Conservation (phyloP, 2,113 vertebrate genomes). For the Eudorcas thomsonii region DNA sequence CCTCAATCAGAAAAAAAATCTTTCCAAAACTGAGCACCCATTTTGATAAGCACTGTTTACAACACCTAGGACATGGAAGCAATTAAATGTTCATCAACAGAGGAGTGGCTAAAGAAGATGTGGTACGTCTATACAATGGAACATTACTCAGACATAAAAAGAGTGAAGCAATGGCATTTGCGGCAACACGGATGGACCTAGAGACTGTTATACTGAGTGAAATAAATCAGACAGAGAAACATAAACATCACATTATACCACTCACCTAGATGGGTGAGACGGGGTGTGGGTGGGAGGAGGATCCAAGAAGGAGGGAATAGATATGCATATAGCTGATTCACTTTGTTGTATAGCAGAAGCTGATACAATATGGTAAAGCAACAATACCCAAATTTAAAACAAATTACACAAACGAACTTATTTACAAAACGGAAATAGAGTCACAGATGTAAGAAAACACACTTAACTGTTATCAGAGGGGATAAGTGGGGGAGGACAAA, state of each 20-base stretch:
- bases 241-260: neutral
- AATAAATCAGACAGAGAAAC: neutral
- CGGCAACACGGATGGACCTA: neutral
- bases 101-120: neutral
- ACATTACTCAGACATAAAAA: neutral
- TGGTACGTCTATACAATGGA: neutral
- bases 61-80: neutral
- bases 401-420: neutral
- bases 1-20: neutral
- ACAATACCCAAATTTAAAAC: neutral
- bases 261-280: neutral
- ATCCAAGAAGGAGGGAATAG: neutral
- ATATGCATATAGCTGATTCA: neutral
- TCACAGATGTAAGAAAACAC: neutral
- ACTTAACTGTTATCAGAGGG: neutral
- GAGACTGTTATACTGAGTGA: neutral
- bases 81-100: neutral
- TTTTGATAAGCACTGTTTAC: neutral
- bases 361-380: neutral
- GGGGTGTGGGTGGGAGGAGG: neutral
- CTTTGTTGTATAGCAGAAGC: neutral
- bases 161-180: neutral
- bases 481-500: neutral
- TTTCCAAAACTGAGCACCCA: neutral
- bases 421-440: neutral